These are phyloP conservation scores for Acholoe squamosa DNA, from an alignment of 2,888 invertebrate genomes.

Conservation along the genomic window DNA sequence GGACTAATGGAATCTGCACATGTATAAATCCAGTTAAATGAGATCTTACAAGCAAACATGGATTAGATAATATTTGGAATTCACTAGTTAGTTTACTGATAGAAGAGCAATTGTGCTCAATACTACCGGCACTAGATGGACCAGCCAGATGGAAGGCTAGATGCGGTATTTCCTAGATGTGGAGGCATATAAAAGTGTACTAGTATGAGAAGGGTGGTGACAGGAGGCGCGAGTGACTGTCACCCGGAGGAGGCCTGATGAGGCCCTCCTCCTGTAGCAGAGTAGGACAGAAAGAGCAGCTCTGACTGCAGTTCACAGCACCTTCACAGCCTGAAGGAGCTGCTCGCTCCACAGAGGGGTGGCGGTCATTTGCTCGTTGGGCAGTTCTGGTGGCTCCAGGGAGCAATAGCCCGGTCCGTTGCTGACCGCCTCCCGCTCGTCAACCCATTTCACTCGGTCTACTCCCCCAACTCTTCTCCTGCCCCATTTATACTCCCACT, in stretches of 20 bases:
- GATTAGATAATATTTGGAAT: too few relatives aligned
- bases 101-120: too few relatives aligned
- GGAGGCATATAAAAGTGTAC: background rate
- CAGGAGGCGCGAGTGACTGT: background rate
- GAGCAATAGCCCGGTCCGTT: background rate
- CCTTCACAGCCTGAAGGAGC: background rate
- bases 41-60: too few relatives aligned
- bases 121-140: too few relatives aligned
- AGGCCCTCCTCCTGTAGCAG: background rate
- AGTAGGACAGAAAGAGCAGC: background rate
- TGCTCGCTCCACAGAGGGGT: background rate
- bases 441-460: background rate
- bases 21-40: too few relatives aligned
- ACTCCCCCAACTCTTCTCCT: background rate
- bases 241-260: background rate
- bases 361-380: constrained; percentile 34
- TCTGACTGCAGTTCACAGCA: background rate
- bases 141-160: too few relatives aligned
- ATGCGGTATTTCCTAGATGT: background rate
- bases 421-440: background rate
- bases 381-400: background rate
- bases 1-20: too few relatives aligned
- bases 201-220: background rate
- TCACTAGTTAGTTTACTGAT: too few relatives aligned
- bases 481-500: too few relatives aligned